Conservation (phyloP, 2,888 invertebrate genomes). For the Leptinotarsa haldemani region DNA sequence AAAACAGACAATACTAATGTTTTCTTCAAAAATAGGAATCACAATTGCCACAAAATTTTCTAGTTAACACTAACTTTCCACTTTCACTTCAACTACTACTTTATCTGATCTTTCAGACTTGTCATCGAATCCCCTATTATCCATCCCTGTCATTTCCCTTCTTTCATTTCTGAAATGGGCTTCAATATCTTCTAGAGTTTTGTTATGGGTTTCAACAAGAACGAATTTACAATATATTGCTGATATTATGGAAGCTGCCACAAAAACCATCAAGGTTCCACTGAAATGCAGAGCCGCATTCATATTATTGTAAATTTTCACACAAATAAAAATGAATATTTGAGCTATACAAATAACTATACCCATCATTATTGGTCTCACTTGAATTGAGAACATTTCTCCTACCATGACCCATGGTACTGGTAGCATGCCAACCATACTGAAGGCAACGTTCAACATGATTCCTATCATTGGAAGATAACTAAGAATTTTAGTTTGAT, state of each 20-base stretch:
- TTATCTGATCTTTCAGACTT: slow-evolving; percentile 43
- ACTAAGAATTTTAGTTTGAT: slow-evolving; percentile 54
- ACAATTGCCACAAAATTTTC: slow-evolving; percentile 27
- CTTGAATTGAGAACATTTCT: slow-evolving; percentile 77
- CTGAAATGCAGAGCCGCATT: slow-evolving; percentile 71
- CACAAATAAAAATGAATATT: slow-evolving; percentile 76
- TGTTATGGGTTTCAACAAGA: slow-evolving; percentile 78
- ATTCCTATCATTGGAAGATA: slow-evolving; percentile 72
- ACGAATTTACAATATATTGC: slow-evolving; percentile 72
- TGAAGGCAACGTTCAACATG: slow-evolving; percentile 76
- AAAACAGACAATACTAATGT: slow-evolving; percentile 4
- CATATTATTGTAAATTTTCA: slow-evolving; percentile 77
- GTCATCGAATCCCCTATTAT: slow-evolving; percentile 53
- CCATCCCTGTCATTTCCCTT: slow-evolving; percentile 54
- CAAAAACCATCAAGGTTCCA: slow-evolving; percentile 75
- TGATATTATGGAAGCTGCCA: slow-evolving; percentile 71
- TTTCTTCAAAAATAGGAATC: slow-evolving; percentile 30
- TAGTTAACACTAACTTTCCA: slow-evolving; percentile 5
- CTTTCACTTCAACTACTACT: neutral
- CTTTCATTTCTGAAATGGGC: slow-evolving; percentile 69
- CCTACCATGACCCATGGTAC: slow-evolving; percentile 82
- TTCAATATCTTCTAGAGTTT: slow-evolving; percentile 77
- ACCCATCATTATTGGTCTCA: slow-evolving; percentile 77
- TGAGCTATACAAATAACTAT: slow-evolving; percentile 78
- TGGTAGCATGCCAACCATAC: slow-evolving; percentile 80